A percentile compares a stretch with the other conserved stretches of the same genome.
These are phyloP conservation scores for Narcine bancroftii DNA, from an alignment of 2,113 vertebrate species.

Conservation along the genomic window DNA sequence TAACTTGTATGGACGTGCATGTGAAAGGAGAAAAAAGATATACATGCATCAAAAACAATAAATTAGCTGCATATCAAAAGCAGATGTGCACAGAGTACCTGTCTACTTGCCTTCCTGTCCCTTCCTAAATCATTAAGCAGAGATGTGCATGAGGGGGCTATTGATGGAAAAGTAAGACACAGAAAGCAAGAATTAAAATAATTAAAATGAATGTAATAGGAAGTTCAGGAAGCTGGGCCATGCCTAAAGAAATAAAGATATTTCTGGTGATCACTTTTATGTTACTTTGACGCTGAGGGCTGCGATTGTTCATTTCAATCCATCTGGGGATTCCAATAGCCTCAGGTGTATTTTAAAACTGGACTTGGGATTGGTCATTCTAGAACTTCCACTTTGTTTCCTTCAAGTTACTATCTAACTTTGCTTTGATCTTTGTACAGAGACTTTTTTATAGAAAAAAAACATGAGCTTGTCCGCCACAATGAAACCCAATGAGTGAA, in stretches of 20 bases:
- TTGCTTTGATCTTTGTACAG: slow-evolving; percentile 12
- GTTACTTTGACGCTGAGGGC: neutral
- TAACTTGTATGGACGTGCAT: slow-evolving; percentile 15
- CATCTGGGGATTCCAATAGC: slow-evolving; percentile 7
- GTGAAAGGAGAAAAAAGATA: neutral
- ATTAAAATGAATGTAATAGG: neutral
- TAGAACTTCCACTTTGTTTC: slow-evolving; percentile 28
- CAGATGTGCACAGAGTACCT: neutral
- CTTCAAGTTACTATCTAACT: slow-evolving; percentile 12
- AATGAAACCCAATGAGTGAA: slow-evolving; percentile 29
- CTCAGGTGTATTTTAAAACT: slow-evolving; percentile 24
- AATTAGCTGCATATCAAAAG: slow-evolving; percentile 18
- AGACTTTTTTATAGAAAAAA: slow-evolving; percentile 4
- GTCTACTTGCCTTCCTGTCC: slow-evolving; percentile 29
- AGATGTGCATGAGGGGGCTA: neutral
- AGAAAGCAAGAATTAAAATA: slow-evolving; percentile 32
- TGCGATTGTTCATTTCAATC: neutral
- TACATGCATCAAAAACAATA: neutral
- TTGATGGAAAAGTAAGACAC: slow-evolving; percentile 31
- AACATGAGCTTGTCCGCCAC: slow-evolving; percentile 5
- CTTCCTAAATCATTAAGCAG: neutral
- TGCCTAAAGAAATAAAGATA: slow-evolving; percentile 12
- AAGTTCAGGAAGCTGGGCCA: neutral
- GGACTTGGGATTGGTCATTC: slow-evolving; percentile 29
- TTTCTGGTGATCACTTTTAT: neutral